Evolutionary conservation across 2,888 invertebrate genomes (phyloP).

Genomic region (Glaucopsyche alexis): DNA sequence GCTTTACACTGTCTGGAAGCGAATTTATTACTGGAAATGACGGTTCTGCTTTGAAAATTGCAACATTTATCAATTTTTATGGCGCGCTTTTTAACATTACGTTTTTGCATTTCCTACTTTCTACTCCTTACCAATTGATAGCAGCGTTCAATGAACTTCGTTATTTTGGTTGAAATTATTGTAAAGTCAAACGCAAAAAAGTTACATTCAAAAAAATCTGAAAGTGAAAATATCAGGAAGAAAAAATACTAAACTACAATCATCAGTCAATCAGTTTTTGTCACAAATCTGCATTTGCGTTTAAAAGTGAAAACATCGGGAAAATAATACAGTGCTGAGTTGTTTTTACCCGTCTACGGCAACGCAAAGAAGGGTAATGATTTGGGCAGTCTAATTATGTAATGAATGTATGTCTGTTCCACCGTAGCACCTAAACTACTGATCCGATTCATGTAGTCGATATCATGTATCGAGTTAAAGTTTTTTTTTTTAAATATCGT

Average conservation of each 20-base stretch:
- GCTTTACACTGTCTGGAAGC: constrained; percentile 26
- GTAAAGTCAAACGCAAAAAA: background rate
- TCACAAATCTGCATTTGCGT: too few species aligned
- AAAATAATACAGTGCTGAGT: too few species aligned
- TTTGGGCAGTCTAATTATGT: too few species aligned
- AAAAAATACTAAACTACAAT: background rate
- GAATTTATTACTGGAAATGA: constrained; percentile 12
- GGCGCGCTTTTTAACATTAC: background rate
- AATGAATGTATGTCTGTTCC: too few species aligned
- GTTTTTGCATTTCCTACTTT: constrained; percentile 13
- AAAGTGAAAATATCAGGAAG: background rate
- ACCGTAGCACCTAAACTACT: too few species aligned
- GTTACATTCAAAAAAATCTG: background rate
- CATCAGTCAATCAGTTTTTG: too few species aligned
- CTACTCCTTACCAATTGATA: background rate
- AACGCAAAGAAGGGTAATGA: too few species aligned
- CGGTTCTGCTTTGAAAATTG: constrained; percentile 10
- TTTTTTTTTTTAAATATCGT: too few species aligned
- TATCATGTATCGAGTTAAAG: too few species aligned
- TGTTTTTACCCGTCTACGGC: too few species aligned
- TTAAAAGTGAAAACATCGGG: too few species aligned
- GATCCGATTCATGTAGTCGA: too few species aligned
- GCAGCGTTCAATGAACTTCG: constrained; percentile 3
- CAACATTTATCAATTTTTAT: constrained; percentile 19
- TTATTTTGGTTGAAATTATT: background rate